Base-by-base conservation (phyloP, 2,113 vertebrate genomes). In the Myodes glareolus region DNA sequence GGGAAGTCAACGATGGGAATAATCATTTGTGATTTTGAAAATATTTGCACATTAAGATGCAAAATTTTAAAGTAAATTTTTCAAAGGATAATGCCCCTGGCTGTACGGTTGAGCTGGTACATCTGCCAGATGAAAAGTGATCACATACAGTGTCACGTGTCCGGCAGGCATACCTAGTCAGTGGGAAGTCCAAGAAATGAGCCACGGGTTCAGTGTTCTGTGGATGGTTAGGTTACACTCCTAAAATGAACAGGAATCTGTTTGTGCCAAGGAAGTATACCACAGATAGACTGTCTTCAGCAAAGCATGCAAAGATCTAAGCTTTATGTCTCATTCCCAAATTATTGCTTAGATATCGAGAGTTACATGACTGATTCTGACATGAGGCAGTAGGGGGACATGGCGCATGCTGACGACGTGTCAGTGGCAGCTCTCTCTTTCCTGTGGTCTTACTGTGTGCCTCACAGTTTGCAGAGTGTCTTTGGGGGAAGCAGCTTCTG, bases 1-100 rank as follows among this genome's bases (percentile, higher is more conserved):
- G 89, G 94, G 95, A 98, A 91, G 90, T 95, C 85, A 70, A 17
- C 95, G 95, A 88, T 39, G 55, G 86, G 94, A 92, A 96, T 84
- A 94, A 97, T 97, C 96, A 95, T 76, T 93, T 95, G 94, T 96
- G 68, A 90, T 97, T 98, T 98, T 96, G 76, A 78, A 85, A 77
- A 68, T 77, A 90, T 94, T 93, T 95, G 80, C 78, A 55, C 76
- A 52, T 88, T 72, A 92, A 63, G 33, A 92, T 68, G 19, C n/a
- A 82, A 70, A 50, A 0, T 72, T 52, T 82, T 75, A 4, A 80
- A 70, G 58, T 82, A 36, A 47, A 78, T 39, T 47, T 84, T 75
- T 63, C 27, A 84, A 63, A 76, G 12, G 33, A 33, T 21, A 47
- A 52, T 33, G 82, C 45, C 31, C 89, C 36, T 76, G 7, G 33